phyloP scores from a whole-genome alignment of 2,113 vertebrate species.

The Notarius lentiginosus region DNA sequence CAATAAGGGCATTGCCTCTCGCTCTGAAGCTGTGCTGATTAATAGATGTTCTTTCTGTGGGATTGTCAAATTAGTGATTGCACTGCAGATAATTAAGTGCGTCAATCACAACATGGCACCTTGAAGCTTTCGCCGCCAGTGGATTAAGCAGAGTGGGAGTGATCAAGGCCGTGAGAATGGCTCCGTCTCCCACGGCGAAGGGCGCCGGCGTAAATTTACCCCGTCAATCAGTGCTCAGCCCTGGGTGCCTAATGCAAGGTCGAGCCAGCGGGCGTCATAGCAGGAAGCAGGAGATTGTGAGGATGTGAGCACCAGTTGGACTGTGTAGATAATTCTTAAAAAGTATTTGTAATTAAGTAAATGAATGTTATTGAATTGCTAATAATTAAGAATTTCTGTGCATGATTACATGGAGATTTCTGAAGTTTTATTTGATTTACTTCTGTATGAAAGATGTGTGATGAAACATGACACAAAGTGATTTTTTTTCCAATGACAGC shows the following conservation, averaged over 20 bases:
- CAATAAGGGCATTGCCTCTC: conserved; percentile 41
- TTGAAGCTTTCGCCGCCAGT: conserved; percentile 37
- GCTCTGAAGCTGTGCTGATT: conserved; percentile 46
- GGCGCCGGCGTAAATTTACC: conserved; percentile 40
- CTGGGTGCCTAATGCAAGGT: conserved; percentile 45
- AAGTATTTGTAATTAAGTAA: neutral
- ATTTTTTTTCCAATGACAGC: neutral
- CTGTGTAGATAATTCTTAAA: neutral
- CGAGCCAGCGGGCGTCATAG: conserved; percentile 13
- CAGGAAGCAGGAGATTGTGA: conserved; percentile 7
- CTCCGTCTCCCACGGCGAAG: conserved; percentile 30
- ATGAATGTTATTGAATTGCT: neutral
- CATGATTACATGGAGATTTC: neutral
- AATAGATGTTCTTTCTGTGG: conserved; percentile 57
- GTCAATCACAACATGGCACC: conserved; percentile 54
- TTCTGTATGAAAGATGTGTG: neutral
- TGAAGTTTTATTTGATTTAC: neutral
- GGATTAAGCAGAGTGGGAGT: conserved; percentile 44
- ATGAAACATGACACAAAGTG: neutral
- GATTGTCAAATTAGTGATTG: conserved; percentile 61
- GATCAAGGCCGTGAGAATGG: conserved; percentile 52
- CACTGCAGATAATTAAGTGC: conserved; percentile 56
- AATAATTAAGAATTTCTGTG: neutral
- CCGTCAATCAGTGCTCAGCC: conserved; percentile 45
- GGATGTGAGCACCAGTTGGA: neutral